Evolutionary conservation across 1,140 invertebrate species (phyloP), one percentile per base, ranked within the genome.

Genomic region (Berghia stephanieae): DNA sequence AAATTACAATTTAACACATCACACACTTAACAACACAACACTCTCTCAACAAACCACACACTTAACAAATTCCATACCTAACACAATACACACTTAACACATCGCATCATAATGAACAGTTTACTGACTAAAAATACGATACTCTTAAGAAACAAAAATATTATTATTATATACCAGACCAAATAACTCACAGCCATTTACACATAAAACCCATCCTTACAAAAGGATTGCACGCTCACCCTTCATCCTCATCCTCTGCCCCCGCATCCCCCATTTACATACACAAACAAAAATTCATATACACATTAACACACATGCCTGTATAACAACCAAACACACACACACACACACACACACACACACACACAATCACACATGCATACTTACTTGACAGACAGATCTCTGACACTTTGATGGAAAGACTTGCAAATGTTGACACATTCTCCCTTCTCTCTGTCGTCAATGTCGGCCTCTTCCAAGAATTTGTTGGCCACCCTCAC

Each of bases 311-410:
- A 60, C 57, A 60, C 57, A 60, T 31, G n/a, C 57, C 24, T 31
- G 34, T 31, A 60, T 31, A 60, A n/a, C 24, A n/a, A 60, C 57
- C 24, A n/a, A 60, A 10, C 57, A 10, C 57, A 10, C 57, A 10
- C 57, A 10, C 24, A 10, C n/a, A 10, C 57, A 10, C 57, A 6
- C 57, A 24, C 57, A 63, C 57, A 75, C 52, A 43, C 10, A 63
- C 38, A 43, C 4, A 34, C 27, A 5, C 38, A 24, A 5, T 5
- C 24, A 18, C 69, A 42, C 16, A 36, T 34, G 46, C 18, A 24
- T 42, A 16, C 63, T 83, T 85, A 92, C 89, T 88, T 92, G 0
- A 93, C 86, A 1, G 96, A 95, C 36, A 98, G 89, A 42, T 79
- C 63, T 6, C 81, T 79, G 10, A 88, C 85, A 80, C 86, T 85